Base-by-base conservation (phyloP, 2,888 invertebrate genomes). In the Callyntrura sp. region DNA sequence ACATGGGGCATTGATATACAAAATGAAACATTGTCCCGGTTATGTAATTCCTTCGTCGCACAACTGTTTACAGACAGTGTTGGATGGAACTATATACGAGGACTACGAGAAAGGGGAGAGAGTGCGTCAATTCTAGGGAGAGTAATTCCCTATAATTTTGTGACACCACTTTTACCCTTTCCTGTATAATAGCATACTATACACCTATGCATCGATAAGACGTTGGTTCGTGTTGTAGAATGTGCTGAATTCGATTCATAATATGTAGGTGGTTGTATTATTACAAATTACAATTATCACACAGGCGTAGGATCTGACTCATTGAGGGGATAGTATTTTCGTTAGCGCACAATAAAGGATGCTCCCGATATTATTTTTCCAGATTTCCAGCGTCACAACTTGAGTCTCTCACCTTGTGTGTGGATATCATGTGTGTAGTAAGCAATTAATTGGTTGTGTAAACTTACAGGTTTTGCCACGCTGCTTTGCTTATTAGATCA, bases 141-240 rank as follows among this genome's bases (percentile, higher is more conserved):
- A 68, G 0, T 68, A 68, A 68, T 68, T 68, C 65, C n/a, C 23
- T 62, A 62, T 9, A 25, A 25, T 62, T 14, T 14, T 35, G 62
- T 35, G 65, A 35, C 65, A 68, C 35, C 28, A 11, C n/a, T 35
- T 6, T 12, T 35, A 35, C 35, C 28, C 28, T 68, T 14, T 60
- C 1, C 57, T 51, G 51, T n/a, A 11, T 35, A 35, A 6, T 6
- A 51, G 51, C 12, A 51, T 17, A 2, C 8, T 17, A 14, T 17
- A 57, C 8, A 17, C 17, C 17, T 17, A 17, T 17, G 35, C n/a
- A n/a, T 35, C 3, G 6, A 35, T 35, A 35, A 35, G 35, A 35
- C 35, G 35, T 6, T 35, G 35, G 35, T 35, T 35, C 35, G 6
- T 35, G 35, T 35, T 35, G 35, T 2, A 35, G 6, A 35, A 35